Evolutionary conservation across 2,113 vertebrate species (phyloP), one percentile per base, ranked within the genome.

Genomic region (Apeltes quadracus): DNA sequence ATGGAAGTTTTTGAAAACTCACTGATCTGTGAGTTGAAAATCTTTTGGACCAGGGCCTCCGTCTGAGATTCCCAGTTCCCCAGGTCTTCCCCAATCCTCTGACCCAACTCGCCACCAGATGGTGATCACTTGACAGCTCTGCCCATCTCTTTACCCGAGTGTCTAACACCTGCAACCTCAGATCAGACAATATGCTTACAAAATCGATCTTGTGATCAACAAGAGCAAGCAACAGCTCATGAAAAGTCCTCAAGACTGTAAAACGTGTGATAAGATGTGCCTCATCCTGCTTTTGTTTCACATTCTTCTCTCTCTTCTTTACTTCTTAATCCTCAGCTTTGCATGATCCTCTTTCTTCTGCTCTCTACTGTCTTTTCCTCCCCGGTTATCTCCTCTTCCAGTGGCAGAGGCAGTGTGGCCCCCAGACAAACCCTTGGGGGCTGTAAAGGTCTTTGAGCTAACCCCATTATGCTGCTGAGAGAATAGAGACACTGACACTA

Each of bases 401-500:
- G 54, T 68, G 16, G 9, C 57, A 27, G 63, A 56, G 56, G 61
- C 55, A 50, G 27, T 15, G 57, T 73, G 41, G 32, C 72, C 73
- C 43, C 59, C 20, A 53, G 75, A 82, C 74, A 79, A 72, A 66
- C 82, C 65, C 62, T 38, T 3, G 54, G 72, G 61, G 78, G 50
- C 44, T 74, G 22, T 72, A 61, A 78, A 78, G 69, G 61, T 88
- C 77, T 83, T 69, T 58, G 75, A 89, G 67, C 69, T 83, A 84
- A 85, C 69, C 65, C 71, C 69, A 81, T 87, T 87, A 79, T 73
- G 65, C 86, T 57, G 23, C 76, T 54, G 66, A 77, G 76, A 72
- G 77, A 74, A 70, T 46, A 58, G 78, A 76, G 87, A 87, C 84
- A 87, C 75, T 75, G 84, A 87, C 79, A 89, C 86, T 88, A 85